Base-by-base conservation (phyloP, 2,113 vertebrate genomes). In the Psilopogon haemacephalus region DNA sequence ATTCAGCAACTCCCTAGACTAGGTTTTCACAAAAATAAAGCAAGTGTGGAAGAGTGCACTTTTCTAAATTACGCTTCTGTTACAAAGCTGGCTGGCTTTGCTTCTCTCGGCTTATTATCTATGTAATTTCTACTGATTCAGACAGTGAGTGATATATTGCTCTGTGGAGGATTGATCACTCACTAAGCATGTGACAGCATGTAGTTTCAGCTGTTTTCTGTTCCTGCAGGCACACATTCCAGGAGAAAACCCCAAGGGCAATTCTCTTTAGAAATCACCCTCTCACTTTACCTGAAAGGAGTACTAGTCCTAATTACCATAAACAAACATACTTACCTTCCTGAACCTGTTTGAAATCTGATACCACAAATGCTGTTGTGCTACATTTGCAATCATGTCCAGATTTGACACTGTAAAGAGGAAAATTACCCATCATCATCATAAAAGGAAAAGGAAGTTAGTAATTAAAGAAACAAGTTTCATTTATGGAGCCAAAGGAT, bases 201-300 rank as follows among this genome's bases (percentile, higher is more conserved):
- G 8, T 81, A 37, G 11, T 60, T 87, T 87, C 54, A 77, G 24
- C 69, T 90, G 0, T 56, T 59, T 77, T 91, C n/a, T 88, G 42
- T 67, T 88, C 60, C 69, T 86, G 60, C 80, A 95, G 91, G 76
- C 76, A 71, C 26, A 64, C 65, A 59, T 93, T 90, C 84, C 76
- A 88, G 26, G 33, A 74, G 64, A 71, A 94, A 90, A 59, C 56
- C 20, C 0, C 68, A 88, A 58, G 86, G 46, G 24, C 63, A 69
- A 58, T 83, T 91, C 71, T 88, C 15, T 65, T 50, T 83, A 72
- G 27, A 83, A 76, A 88, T 33, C 15, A 79, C 32, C 64, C 32
- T 90, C 82, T 84, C 69, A 54, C 68, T 86, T 85, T 38, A 69
- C 44, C 38, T 90, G 75, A 46, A 50, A 55, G 60, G 37, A 84